A percentile compares a stretch with the other conserved stretches of the same genome.
Evolutionary conservation across 2,888 invertebrate genomes (phyloP).

Genomic region (Eledona agricola): DNA sequence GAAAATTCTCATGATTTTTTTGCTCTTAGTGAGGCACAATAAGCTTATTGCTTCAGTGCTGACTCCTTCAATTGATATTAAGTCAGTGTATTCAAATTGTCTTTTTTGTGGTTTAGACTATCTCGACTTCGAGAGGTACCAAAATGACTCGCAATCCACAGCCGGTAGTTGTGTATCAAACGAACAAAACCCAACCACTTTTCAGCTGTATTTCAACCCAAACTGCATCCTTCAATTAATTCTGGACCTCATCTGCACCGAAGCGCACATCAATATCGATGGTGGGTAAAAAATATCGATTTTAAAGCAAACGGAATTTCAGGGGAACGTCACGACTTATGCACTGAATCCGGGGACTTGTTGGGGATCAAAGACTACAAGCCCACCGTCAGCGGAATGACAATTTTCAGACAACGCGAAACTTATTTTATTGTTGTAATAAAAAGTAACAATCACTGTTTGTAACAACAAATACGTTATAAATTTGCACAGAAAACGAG

Average conservation of each 20-base stretch:
- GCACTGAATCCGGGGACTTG: slow-evolving; percentile 15
- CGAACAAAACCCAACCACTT: neutral
- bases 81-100: slow-evolving; percentile 6
- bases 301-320: neutral
- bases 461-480: too few species aligned
- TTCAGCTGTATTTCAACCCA: slow-evolving; percentile 55
- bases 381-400: slow-evolving; percentile 10
- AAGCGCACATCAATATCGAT: slow-evolving; percentile 21
- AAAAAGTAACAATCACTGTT: too few species aligned
- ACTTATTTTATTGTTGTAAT: slow-evolving; percentile 18
- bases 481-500: neutral
- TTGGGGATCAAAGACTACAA: slow-evolving; percentile 26
- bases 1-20: too few species aligned
- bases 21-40: too few species aligned
- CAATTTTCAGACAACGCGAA: slow-evolving; percentile 19
- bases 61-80: neutral
- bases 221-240: slow-evolving; percentile 59
- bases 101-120: slow-evolving; percentile 30
- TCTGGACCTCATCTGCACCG: slow-evolving; percentile 54
- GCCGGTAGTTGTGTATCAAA: too few species aligned
- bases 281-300: slow-evolving; percentile 5
- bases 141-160: slow-evolving; percentile 3
- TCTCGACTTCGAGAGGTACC: slow-evolving; percentile 21
- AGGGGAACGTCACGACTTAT: slow-evolving; percentile 20
- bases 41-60: too few species aligned